Conservation (phyloP, 1,140 invertebrate genomes). For the Drosophila lacteicornis region DNA sequence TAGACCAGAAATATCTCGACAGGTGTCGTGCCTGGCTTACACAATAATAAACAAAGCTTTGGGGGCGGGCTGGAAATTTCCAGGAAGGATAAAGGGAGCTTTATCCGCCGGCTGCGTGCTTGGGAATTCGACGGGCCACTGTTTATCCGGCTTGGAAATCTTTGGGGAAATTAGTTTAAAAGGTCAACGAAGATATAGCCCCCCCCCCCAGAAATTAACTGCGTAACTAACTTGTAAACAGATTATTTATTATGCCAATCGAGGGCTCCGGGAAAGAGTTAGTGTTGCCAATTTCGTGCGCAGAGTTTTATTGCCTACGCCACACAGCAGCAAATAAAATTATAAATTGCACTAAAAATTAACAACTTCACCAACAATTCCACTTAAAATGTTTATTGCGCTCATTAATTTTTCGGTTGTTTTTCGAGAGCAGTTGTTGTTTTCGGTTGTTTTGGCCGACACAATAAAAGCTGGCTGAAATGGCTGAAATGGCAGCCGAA, state of each 20-base stretch:
- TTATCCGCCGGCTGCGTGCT: slow-evolving; percentile 54
- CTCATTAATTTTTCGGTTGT: slow-evolving; percentile 80
- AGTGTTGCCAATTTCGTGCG: slow-evolving; percentile 58
- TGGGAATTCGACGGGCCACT: slow-evolving; percentile 47
- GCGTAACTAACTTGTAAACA: slow-evolving; percentile 81
- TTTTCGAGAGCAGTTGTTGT: slow-evolving; percentile 56
- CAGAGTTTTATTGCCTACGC: slow-evolving; percentile 77
- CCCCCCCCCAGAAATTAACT: slow-evolving; percentile 62
- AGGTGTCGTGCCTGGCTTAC: slow-evolving; percentile 77
- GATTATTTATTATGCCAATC: slow-evolving; percentile 77
- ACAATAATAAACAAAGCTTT: slow-evolving; percentile 76
- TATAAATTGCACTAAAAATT: slow-evolving; percentile 84
- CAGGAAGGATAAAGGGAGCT: background rate
- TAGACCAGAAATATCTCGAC: slow-evolving; percentile 65
- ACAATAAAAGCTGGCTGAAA: slow-evolving; percentile 55
- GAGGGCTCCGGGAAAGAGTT: slow-evolving; percentile 30
- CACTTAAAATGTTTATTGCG: slow-evolving; percentile 83
- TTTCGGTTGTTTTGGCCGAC: slow-evolving; percentile 31
- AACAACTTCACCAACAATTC: slow-evolving; percentile 82
- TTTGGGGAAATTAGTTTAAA: slow-evolving; percentile 81
- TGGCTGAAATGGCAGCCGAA: slow-evolving; percentile 31
- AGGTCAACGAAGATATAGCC: slow-evolving; percentile 52
- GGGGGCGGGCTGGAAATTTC: slow-evolving; percentile 4
- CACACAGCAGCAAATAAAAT: slow-evolving; percentile 52
- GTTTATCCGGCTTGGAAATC: slow-evolving; percentile 46